Percentiles rank a stretch among this genome's conserved stretches.
Conservation (phyloP, 2,888 invertebrate species). For the Bembecia ichneumoniformis region DNA sequence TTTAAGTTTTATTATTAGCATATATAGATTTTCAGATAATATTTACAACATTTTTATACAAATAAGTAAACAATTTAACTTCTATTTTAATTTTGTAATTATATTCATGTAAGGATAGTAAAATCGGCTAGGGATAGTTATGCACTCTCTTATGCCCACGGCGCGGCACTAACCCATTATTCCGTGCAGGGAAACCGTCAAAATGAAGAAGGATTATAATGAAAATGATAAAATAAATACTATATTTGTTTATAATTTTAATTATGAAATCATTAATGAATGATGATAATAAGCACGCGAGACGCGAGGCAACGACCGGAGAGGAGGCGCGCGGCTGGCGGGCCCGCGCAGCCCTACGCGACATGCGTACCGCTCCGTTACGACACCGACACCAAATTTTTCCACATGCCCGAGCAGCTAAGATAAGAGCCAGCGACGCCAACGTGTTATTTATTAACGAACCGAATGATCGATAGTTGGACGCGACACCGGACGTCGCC, state of each 20-base stretch:
- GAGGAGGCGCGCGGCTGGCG: slow-evolving; percentile 46
- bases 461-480: slow-evolving; percentile 73
- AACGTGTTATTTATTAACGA: slow-evolving; percentile 73
- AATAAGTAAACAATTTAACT: no score
- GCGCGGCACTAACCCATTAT: no score
- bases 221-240: no score
- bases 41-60: no score
- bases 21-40: no score
- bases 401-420: slow-evolving; percentile 68
- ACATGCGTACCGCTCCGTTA: slow-evolving; percentile 67
- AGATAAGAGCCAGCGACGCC: slow-evolving; percentile 67
- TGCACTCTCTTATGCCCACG: no score
- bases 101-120: no score
- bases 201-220: no score
- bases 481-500: slow-evolving; percentile 66
- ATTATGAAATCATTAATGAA: slow-evolving; percentile 56
- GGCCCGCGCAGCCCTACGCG: slow-evolving; percentile 54
- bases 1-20: no score
- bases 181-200: no score
- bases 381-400: slow-evolving; percentile 72
- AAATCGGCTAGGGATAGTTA: no score
- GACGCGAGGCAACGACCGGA: slow-evolving; percentile 46
- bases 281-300: slow-evolving; percentile 24
- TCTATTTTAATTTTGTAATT: no score
- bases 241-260: slow-evolving; percentile 33